A percentile compares a stretch with the other conserved stretches of the same genome.
phyloP scores from a whole-genome alignment of 2,113 vertebrate genomes.

The Promerops cafer region DNA sequence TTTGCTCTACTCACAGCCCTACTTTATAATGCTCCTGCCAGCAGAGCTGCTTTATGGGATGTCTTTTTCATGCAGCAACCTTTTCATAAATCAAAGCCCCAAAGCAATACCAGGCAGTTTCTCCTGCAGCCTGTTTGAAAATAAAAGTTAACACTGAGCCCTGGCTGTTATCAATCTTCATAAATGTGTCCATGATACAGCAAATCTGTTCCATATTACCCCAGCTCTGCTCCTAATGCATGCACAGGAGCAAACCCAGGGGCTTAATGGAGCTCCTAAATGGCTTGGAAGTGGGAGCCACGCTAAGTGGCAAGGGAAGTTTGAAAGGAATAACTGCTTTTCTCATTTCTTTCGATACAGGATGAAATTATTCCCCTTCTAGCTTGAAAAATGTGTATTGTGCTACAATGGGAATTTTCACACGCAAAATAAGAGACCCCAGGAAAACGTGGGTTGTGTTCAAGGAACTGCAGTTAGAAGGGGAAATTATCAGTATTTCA shows the following conservation, averaged over 20 bases:
- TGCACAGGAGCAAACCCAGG: slow-evolving; percentile 27
- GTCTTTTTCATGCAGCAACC: slow-evolving; percentile 60
- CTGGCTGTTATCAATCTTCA: slow-evolving; percentile 70
- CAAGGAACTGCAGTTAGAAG: neutral
- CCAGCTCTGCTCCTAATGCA: slow-evolving; percentile 33
- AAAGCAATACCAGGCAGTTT: slow-evolving; percentile 55
- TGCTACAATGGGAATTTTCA: neutral
- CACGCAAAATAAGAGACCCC: neutral
- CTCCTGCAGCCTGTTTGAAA: slow-evolving; percentile 67
- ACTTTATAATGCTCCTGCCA: slow-evolving; percentile 23
- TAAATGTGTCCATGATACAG: slow-evolving; percentile 63
- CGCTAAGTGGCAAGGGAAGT: slow-evolving; percentile 32
- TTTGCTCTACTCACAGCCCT: slow-evolving; percentile 29
- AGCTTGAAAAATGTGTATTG: neutral
- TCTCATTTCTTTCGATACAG: neutral
- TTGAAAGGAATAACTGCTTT: neutral
- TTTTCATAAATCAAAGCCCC: slow-evolving; percentile 71
- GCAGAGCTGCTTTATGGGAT: slow-evolving; percentile 51
- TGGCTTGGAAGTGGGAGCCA: neutral
- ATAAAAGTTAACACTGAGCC: slow-evolving; percentile 69
- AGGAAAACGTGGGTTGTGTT: neutral
- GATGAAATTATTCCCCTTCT: neutral
- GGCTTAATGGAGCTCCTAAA: slow-evolving; percentile 46
- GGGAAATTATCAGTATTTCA: neutral
- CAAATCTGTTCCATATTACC: slow-evolving; percentile 5